These are phyloP conservation scores for Druon quercuslanigerum DNA, from an alignment of 1,140 invertebrate species.

Conservation along the genomic window DNA sequence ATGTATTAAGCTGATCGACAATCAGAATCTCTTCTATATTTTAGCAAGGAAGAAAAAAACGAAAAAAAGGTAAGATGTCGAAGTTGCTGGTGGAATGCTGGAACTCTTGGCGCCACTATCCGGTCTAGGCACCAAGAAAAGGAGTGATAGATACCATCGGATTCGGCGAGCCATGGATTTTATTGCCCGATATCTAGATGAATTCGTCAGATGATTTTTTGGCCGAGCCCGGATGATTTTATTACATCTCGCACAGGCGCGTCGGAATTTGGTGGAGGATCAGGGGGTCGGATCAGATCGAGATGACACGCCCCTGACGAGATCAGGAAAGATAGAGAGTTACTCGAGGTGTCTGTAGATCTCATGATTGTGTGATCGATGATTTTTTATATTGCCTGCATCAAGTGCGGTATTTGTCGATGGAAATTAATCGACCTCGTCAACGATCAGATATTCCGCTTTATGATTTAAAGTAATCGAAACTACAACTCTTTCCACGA, in stretches of 20 bases:
- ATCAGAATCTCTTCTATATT: slow-evolving; percentile 26
- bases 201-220: slow-evolving; percentile 71
- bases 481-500: neutral
- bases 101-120: slow-evolving; percentile 61
- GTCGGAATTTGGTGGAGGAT: slow-evolving; percentile 51
- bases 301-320: slow-evolving; percentile 67
- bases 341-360: slow-evolving; percentile 51
- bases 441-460: slow-evolving; percentile 27
- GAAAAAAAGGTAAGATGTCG: slow-evolving; percentile 33
- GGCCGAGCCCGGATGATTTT: slow-evolving; percentile 65
- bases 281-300: slow-evolving; percentile 46
- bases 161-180: slow-evolving; percentile 62
- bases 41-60: slow-evolving; percentile 26
- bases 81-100: slow-evolving; percentile 20
- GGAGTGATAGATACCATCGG: slow-evolving; percentile 64
- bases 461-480: neutral
- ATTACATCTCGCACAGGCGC: slow-evolving; percentile 55
- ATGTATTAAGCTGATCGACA: slow-evolving; percentile 42
- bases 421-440: slow-evolving; percentile 44
- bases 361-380: slow-evolving; percentile 54
- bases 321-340: slow-evolving; percentile 61
- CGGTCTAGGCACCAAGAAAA: slow-evolving; percentile 50
- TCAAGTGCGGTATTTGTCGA: slow-evolving; percentile 39
- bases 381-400: slow-evolving; percentile 50
- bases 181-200: slow-evolving; percentile 73